Evolutionary conservation across 2,888 invertebrate genomes (phyloP).

Genomic region (Drosophila austrosaltans): DNA sequence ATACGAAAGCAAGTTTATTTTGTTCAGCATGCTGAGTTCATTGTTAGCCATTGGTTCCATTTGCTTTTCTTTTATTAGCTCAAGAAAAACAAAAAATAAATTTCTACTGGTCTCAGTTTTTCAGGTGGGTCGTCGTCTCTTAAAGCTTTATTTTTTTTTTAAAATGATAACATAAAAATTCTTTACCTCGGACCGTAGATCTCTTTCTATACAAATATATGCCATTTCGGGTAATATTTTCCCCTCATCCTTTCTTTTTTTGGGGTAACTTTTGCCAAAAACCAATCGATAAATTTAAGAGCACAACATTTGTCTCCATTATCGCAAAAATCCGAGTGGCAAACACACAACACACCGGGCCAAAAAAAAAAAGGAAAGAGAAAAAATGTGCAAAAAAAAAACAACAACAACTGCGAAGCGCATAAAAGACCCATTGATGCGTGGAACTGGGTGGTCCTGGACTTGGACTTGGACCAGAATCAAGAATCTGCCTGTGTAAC

Average conservation of each 20-base stretch:
- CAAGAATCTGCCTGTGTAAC: background rate
- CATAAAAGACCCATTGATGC: slow-evolving; percentile 75
- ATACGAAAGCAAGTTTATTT: slow-evolving; percentile 57
- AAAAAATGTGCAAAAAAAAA: slow-evolving; percentile 27
- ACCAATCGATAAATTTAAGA: slow-evolving; percentile 77
- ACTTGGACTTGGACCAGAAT: slow-evolving; percentile 26
- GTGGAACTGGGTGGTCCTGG: slow-evolving; percentile 52
- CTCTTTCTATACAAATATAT: slow-evolving; percentile 56
- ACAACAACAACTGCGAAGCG: slow-evolving; percentile 61
- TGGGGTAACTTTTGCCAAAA: slow-evolving; percentile 56
- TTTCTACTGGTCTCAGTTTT: slow-evolving; percentile 64
- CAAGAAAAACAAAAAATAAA: slow-evolving; percentile 67
- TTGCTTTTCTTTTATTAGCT: slow-evolving; percentile 65
- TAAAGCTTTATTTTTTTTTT: slow-evolving; percentile 49
- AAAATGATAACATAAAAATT: slow-evolving; percentile 13
- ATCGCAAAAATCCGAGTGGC: slow-evolving; percentile 74
- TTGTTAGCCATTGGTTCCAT: slow-evolving; percentile 41
- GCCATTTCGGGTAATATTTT: slow-evolving; percentile 62
- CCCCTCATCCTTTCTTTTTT: background rate
- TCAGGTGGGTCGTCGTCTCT: slow-evolving; percentile 35
- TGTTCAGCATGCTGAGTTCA: slow-evolving; percentile 44
- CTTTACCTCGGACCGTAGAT: slow-evolving; percentile 10
- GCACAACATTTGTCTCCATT: slow-evolving; percentile 77
- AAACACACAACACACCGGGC: slow-evolving; percentile 48
- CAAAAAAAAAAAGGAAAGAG: slow-evolving; percentile 14